A percentile compares a stretch with the other conserved stretches of the same genome.
These are phyloP conservation scores for Lutraria lutraria DNA, from an alignment of 2,888 invertebrate species.

Conservation along the genomic window DNA sequence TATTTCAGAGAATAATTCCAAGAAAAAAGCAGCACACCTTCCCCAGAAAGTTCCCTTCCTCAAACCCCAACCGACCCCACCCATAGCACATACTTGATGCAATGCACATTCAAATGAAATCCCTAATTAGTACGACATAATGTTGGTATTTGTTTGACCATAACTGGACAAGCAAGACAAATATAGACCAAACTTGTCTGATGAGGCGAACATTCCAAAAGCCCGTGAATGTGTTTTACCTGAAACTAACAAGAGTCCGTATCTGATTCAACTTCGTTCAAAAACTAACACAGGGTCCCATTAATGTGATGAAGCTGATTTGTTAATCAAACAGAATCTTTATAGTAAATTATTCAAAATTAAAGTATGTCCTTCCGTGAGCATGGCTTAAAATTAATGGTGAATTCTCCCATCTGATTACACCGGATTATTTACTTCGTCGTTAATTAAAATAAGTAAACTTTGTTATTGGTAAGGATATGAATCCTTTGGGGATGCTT, in stretches of 20 bases:
- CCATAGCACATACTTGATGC: too few species aligned
- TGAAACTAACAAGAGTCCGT: neutral
- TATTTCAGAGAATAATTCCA: too few species aligned
- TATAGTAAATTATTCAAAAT: conserved; percentile 20
- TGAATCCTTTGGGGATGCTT: neutral
- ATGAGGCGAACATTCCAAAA: too few species aligned
- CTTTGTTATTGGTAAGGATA: neutral
- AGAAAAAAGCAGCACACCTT: too few species aligned
- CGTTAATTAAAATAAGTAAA: conserved; percentile 2
- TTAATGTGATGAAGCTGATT: neutral
- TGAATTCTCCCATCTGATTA: neutral
- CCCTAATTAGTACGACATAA: too few species aligned
- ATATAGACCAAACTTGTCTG: too few species aligned
- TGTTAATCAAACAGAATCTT: neutral
- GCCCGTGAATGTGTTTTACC: neutral
- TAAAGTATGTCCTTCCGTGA: neutral
- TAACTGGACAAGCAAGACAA: too few species aligned
- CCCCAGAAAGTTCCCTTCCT: too few species aligned
- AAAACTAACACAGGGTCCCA: neutral
- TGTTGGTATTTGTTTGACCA: too few species aligned
- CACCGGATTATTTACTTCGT: conserved; percentile 1
- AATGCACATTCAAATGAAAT: too few species aligned
- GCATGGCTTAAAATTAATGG: neutral
- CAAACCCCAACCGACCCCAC: too few species aligned
- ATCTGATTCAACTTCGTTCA: neutral